phyloP scores from a whole-genome alignment of 2,113 vertebrate species.

The Lepus americanus region DNA sequence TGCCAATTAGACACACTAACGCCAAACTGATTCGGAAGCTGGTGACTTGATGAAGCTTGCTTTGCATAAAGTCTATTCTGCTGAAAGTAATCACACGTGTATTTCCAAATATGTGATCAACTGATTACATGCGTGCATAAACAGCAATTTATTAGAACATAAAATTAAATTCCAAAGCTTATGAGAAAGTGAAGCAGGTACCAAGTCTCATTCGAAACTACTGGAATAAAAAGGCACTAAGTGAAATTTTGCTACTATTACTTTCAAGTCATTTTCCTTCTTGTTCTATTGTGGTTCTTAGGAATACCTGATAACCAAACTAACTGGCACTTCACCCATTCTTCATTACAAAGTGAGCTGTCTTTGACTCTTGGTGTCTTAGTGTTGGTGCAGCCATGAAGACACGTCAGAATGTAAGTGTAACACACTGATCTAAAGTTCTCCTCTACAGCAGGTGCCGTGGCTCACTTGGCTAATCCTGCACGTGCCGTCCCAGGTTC shows the following conservation, averaged over 20 bases:
- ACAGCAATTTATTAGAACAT: not conserved
- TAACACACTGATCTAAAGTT: not conserved
- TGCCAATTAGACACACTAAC: not conserved
- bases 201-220: not conserved
- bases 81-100: not conserved
- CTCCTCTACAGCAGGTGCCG: not conserved
- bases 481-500: too few species aligned
- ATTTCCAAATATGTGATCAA: conserved; percentile 25
- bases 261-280: not conserved
- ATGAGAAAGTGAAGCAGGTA: conserved; percentile 12
- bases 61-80: not conserved
- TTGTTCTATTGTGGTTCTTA: not conserved
- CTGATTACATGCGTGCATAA: not conserved
- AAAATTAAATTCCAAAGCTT: not conserved
- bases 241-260: not conserved
- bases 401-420: not conserved
- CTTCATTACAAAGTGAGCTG: not conserved
- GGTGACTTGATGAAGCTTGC: not conserved
- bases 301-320: not conserved
- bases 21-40: not conserved
- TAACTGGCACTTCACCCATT: not conserved
- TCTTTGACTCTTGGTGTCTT: not conserved
- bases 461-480: too few species aligned
- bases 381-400: not conserved
- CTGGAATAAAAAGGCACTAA: not conserved